Conservation (phyloP, 1,140 invertebrate species). For the Drusus annulatus region DNA sequence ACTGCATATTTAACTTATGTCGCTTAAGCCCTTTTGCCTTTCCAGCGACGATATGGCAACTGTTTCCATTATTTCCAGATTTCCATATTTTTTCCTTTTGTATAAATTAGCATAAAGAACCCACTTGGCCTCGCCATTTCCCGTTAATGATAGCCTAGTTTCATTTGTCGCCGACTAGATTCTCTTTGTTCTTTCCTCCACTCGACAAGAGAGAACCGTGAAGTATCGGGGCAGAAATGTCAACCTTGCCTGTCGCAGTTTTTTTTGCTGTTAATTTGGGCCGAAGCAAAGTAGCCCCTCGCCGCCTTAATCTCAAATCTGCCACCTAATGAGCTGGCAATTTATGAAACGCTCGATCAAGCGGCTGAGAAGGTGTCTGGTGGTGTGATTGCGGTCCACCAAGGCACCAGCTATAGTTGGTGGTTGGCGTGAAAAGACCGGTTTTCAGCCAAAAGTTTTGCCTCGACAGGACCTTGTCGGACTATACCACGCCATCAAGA, state of each 20-base stretch:
- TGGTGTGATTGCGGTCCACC: background rate
- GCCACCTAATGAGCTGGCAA: slow-evolving; percentile 44
- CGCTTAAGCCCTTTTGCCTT: no score
- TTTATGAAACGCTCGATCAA: slow-evolving; percentile 44
- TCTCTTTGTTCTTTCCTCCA: background rate
- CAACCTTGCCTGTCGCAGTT: background rate
- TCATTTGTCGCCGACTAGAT: slow-evolving; percentile 4
- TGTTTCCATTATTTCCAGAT: no score
- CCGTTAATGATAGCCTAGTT: slow-evolving; percentile 1
- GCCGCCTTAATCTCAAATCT: slow-evolving; percentile 43
- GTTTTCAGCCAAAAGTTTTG: slow-evolving; percentile 20
- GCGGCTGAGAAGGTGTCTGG: background rate
- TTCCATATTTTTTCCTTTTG: background rate
- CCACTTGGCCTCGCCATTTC: background rate
- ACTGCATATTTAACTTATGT: no score
- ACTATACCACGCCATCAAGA: no score
- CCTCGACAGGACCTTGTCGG: background rate
- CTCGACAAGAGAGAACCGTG: slow-evolving; percentile 18
- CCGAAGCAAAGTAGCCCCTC: background rate
- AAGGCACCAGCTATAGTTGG: background rate
- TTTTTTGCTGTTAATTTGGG: slow-evolving; percentile 5
- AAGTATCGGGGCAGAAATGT: slow-evolving; percentile 14
- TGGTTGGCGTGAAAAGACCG: background rate
- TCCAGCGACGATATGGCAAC: no score
- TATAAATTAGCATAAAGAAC: background rate